phyloP scores from a whole-genome alignment of 1,140 invertebrate genomes.

The Hormaphis cornu region DNA sequence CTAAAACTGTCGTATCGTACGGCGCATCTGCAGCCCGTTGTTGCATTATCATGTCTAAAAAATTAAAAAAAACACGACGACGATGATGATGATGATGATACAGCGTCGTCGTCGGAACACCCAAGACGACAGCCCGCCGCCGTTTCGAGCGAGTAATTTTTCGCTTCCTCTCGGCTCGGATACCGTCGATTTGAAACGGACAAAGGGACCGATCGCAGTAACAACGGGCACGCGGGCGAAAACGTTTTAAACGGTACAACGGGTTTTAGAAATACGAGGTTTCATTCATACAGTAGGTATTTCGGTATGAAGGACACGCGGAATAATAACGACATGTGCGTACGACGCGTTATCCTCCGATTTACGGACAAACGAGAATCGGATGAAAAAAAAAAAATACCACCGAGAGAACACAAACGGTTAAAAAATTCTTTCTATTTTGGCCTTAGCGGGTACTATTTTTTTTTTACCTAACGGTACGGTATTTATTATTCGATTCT shows the following conservation, averaged over 20 bases:
- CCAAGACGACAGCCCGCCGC: neutral
- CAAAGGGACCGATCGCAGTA: neutral
- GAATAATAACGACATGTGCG: neutral
- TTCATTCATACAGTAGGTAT: constrained; percentile 17
- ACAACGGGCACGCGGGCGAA: neutral
- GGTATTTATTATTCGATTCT: neutral
- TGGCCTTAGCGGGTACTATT: neutral
- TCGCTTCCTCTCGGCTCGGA: neutral
- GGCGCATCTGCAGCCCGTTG: no score
- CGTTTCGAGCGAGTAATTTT: neutral
- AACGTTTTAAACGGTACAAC: constrained; percentile 9
- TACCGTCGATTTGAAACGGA: constrained; percentile 1
- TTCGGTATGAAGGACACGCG: no score
- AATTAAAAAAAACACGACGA: no score
- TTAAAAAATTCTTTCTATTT: constrained; percentile 1
- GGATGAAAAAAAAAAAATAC: neutral
- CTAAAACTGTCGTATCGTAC: no score
- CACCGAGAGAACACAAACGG: no score
- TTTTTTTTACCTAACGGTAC: neutral
- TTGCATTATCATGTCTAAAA: no score
- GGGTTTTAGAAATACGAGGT: constrained; percentile 9
- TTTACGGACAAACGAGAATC: neutral
- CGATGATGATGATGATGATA: neutral
- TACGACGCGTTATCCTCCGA: neutral
- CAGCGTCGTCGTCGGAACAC: neutral